A percentile compares a stretch with the other conserved stretches of the same genome.
Conservation (phyloP, 2,113 vertebrate species). For the Chiloscyllium plagiosum region DNA sequence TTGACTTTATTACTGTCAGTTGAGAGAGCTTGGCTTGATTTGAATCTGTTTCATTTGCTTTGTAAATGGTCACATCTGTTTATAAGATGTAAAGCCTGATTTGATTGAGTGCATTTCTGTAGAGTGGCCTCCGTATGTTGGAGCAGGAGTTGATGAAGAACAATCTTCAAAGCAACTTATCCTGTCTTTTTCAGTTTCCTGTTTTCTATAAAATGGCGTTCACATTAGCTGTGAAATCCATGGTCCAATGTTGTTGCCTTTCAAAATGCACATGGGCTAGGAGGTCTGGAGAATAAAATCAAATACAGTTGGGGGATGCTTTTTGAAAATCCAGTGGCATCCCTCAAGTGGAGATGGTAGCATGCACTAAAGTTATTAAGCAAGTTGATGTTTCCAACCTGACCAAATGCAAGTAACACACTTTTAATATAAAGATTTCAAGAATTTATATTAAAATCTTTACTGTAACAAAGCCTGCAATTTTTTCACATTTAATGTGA, state of each 20-base stretch:
- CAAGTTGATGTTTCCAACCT: neutral
- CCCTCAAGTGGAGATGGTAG: neutral
- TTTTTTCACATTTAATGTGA: neutral
- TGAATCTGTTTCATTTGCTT: neutral
- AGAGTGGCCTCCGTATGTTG: neutral
- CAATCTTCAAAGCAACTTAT: neutral
- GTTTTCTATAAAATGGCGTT: neutral
- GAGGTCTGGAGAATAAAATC: neutral
- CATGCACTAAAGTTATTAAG: neutral
- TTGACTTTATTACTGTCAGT: neutral
- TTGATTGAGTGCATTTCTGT: neutral
- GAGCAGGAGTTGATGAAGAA: neutral
- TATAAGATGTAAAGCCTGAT: neutral
- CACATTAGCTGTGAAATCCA: neutral
- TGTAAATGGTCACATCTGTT: neutral
- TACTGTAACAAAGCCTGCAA: neutral
- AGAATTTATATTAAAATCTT: neutral
- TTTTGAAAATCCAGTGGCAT: neutral
- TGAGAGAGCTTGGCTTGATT: neutral
- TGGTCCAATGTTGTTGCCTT: neutral
- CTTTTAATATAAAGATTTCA: too few relatives aligned
- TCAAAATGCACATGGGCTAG: neutral
- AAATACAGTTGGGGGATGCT: neutral
- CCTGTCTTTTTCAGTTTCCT: neutral
- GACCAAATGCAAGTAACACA: neutral